Percentiles rank a stretch among this genome's conserved stretches.
Evolutionary conservation across 2,113 vertebrate species (phyloP).

Genomic region (Tetraodon nigroviridis): DNA sequence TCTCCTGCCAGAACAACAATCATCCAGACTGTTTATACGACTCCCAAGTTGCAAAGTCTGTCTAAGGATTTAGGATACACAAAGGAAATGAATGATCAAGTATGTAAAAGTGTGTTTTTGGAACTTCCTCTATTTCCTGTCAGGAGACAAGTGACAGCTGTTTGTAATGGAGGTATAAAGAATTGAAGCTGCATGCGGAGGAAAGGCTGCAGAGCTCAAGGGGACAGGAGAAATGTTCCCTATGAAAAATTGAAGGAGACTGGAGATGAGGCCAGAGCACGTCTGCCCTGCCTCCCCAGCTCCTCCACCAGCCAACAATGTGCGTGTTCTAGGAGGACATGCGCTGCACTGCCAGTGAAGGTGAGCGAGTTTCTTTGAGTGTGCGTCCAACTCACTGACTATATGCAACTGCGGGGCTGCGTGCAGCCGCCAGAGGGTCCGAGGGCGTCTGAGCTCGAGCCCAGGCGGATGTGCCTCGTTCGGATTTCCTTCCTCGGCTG

Average conservation of each 20-base stretch:
- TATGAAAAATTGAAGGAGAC: slow-evolving; percentile 69
- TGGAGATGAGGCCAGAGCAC: slow-evolving; percentile 54
- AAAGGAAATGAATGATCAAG: slow-evolving; percentile 46
- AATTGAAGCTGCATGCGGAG: slow-evolving; percentile 61
- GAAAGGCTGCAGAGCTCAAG: slow-evolving; percentile 43
- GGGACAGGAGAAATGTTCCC: slow-evolving; percentile 62
- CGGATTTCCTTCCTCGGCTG: slow-evolving; percentile 11
- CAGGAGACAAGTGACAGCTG: slow-evolving; percentile 51
- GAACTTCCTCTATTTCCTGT: slow-evolving; percentile 47
- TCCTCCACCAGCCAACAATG: slow-evolving; percentile 44
- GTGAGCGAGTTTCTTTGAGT: slow-evolving; percentile 41
- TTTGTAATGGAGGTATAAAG: slow-evolving; percentile 64
- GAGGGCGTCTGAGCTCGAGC: neutral
- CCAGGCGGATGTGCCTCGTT: slow-evolving; percentile 9
- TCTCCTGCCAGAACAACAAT: slow-evolving; percentile 18
- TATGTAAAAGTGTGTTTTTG: slow-evolving; percentile 43
- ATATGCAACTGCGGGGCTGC: slow-evolving; percentile 13
- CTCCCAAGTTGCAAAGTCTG: slow-evolving; percentile 17
- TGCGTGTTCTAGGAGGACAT: slow-evolving; percentile 40
- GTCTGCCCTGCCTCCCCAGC: slow-evolving; percentile 42
- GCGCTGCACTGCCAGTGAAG: slow-evolving; percentile 39
- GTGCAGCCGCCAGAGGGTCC: slow-evolving; percentile 3
- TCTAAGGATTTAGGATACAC: slow-evolving; percentile 13
- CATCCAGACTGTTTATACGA: slow-evolving; percentile 18
- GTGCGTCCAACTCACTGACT: neutral